Evolutionary conservation across 1,140 invertebrate genomes (phyloP).

Genomic region (Papilio glaucus): DNA sequence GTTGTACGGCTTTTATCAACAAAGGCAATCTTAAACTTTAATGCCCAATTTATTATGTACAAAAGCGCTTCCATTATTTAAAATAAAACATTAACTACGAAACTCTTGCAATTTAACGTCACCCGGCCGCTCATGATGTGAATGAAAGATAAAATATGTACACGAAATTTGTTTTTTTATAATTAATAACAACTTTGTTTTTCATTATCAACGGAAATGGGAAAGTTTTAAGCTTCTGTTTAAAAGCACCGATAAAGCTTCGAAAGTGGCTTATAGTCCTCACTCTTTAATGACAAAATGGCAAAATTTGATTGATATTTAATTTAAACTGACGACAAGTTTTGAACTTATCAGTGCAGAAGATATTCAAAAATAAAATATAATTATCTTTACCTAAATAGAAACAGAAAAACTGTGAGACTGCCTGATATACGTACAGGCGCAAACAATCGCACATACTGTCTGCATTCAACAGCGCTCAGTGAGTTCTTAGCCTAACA

Average conservation of each 20-base stretch:
- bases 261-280: constrained; percentile 2
- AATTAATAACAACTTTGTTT: constrained; percentile 31
- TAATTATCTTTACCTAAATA: no score
- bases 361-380: no score
- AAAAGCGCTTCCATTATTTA: neutral
- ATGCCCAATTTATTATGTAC: neutral
- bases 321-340: neutral
- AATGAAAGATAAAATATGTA: constrained; percentile 18
- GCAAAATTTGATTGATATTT: neutral
- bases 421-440: no score
- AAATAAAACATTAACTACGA: neutral
- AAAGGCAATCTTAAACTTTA: no score
- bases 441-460: no score
- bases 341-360: no score
- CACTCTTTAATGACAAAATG: neutral
- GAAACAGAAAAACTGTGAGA: no score
- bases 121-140: neutral
- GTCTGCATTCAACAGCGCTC: no score
- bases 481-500: no score
- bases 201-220: constrained; percentile 1
- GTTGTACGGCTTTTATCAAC: no score
- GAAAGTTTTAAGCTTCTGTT: constrained; percentile 32
- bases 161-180: constrained; percentile 15
- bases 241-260: constrained; percentile 23
- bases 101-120: constrained; percentile 5